Percentiles rank a stretch among this genome's conserved stretches.
phyloP scores from a whole-genome alignment of 2,888 invertebrate species.

The Drosophila paranaensis region DNA sequence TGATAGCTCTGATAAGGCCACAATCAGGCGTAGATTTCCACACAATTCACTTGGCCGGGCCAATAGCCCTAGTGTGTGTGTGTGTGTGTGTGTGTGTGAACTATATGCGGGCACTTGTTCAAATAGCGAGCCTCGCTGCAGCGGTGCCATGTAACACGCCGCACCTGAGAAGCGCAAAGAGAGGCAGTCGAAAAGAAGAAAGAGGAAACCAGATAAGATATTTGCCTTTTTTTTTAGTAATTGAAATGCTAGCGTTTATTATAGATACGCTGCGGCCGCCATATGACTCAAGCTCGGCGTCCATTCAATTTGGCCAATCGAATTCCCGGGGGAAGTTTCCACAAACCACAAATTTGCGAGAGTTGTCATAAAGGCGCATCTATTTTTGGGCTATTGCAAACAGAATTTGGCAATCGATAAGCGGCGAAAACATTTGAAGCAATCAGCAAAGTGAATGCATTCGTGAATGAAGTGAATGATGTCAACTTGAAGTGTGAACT shows the following conservation, averaged over 20 bases:
- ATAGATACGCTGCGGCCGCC: conserved; percentile 23
- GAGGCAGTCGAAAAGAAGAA: background rate
- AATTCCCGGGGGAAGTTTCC: conserved; percentile 22
- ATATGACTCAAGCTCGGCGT: conserved; percentile 36
- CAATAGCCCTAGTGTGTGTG: background rate
- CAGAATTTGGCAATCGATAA: conserved; percentile 23
- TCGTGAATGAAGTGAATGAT: background rate
- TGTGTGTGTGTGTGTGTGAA: conserved; percentile 3
- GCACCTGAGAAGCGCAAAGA: conserved; percentile 39
- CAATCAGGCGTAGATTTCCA: conserved; percentile 62
- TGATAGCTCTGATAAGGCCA: conserved; percentile 63
- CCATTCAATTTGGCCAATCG: conserved; percentile 28
- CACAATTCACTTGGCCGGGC: conserved; percentile 26
- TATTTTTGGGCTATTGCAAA: conserved; percentile 36
- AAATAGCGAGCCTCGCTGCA: conserved; percentile 29
- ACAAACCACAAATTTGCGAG: background rate
- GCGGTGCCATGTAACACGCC: conserved; percentile 39
- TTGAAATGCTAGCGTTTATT: conserved; percentile 63
- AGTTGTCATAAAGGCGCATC: conserved; percentile 37
- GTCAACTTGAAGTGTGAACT: background rate
- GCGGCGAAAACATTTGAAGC: conserved; percentile 3
- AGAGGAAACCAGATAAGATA: conserved; percentile 68
- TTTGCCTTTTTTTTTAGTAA: conserved; percentile 31
- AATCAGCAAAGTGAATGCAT: conserved; percentile 26
- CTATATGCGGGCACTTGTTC: conserved; percentile 6